Evolutionary conservation across 1,140 invertebrate species (phyloP).

Genomic region (Drosophila sulfurigaster): DNA sequence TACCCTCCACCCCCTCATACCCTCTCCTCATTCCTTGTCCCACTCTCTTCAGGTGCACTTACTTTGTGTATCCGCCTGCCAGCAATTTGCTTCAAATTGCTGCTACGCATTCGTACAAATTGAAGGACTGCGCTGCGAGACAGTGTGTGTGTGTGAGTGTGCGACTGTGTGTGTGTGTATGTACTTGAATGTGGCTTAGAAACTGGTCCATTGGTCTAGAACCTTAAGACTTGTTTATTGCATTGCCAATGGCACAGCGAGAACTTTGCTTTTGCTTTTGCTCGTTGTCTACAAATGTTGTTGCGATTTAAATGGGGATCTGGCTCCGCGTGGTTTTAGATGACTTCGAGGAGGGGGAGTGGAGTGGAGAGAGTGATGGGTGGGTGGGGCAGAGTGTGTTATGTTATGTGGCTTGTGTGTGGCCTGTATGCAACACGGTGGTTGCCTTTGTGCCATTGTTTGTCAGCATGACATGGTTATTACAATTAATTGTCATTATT

Average conservation of each 20-base stretch:
- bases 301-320: conserved; percentile 15
- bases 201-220: conserved; percentile 66
- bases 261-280: conserved; percentile 21
- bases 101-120: conserved; percentile 75
- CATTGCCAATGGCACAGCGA: conserved; percentile 36
- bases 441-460: conserved; percentile 26
- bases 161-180: conserved; percentile 21
- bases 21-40: not conserved
- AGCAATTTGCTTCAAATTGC: conserved; percentile 60
- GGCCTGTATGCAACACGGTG: conserved; percentile 22
- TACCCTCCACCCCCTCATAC: not conserved
- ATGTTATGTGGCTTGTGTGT: conserved; percentile 16
- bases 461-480: conserved; percentile 32
- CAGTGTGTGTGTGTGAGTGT: conserved; percentile 14
- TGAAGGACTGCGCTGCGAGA: conserved; percentile 38
- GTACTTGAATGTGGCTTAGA: conserved; percentile 38
- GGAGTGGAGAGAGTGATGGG: not conserved
- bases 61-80: conserved; percentile 48
- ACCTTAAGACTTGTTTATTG: conserved; percentile 79
- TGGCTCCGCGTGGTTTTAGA: not conserved
- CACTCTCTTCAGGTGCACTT: conserved; percentile 28
- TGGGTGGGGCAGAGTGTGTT: conserved; percentile 6
- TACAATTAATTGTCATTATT: conserved; percentile 36
- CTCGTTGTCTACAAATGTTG: conserved; percentile 2
- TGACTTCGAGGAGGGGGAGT: not conserved